These are phyloP conservation scores for Trisateles emortualis DNA, from an alignment of 2,888 invertebrate species.

Conservation along the genomic window DNA sequence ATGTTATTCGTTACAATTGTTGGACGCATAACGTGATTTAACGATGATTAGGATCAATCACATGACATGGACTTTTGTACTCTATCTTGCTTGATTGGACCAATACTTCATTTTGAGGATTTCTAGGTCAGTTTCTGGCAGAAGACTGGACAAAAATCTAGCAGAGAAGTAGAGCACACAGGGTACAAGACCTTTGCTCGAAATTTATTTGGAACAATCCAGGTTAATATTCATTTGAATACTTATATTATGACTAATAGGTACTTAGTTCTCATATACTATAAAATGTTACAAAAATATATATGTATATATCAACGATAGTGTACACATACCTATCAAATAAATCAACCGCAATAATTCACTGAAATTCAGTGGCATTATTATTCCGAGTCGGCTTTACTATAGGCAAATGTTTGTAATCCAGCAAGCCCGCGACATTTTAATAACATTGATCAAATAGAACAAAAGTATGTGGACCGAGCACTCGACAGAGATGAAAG, in stretches of 20 bases:
- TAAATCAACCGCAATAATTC: conserved; percentile 19
- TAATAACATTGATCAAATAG: conserved; percentile 87
- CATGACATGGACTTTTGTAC: conserved; percentile 39
- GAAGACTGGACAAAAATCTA: too few species aligned
- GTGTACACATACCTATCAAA: neutral
- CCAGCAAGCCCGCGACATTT: conserved; percentile 83
- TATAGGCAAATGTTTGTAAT: conserved; percentile 84
- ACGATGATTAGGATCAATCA: conserved; percentile 51
- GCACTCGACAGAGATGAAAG: conserved; percentile 87
- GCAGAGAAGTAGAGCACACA: too few species aligned
- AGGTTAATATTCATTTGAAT: too few species aligned
- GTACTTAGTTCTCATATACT: too few species aligned
- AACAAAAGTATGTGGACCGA: conserved; percentile 87
- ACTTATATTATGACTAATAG: too few species aligned
- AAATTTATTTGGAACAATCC: too few species aligned
- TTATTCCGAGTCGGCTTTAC: conserved; percentile 63
- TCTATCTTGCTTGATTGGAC: conserved; percentile 10
- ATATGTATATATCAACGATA: neutral
- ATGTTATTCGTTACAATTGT: conserved; percentile 57
- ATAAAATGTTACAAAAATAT: too few species aligned
- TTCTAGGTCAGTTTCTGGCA: too few species aligned
- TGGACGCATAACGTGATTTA: conserved; percentile 52
- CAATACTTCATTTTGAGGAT: conserved; percentile 2
- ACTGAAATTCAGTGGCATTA: conserved; percentile 30
- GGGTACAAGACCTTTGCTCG: too few species aligned